These are phyloP conservation scores for Notechis scutatus DNA, from an alignment of 2,113 vertebrate genomes.

Conservation along the genomic window DNA sequence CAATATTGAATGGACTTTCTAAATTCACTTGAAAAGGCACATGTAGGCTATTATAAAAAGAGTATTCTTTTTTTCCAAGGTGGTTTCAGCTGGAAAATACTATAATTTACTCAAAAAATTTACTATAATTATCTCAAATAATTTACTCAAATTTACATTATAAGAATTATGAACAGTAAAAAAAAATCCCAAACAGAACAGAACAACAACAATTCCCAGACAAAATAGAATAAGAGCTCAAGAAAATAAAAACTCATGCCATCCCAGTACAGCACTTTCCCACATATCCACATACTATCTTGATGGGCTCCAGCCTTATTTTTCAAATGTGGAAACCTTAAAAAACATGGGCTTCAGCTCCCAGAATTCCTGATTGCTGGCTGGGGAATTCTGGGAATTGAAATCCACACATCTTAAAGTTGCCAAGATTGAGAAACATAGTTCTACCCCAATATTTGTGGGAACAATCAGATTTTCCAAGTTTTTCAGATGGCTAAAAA, in stretches of 20 bases:
- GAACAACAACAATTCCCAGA: not conserved
- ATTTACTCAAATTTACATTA: not conserved
- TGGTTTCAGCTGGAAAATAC: not conserved
- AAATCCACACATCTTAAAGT: not conserved
- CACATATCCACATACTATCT: not conserved
- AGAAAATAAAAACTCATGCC: not conserved
- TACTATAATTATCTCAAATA: not conserved
- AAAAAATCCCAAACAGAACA: not conserved
- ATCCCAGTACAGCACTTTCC: not conserved
- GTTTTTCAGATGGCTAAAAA: not conserved
- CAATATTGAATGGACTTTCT: slow-evolving; percentile 23
- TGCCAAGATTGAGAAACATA: not conserved
- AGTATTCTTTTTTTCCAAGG: not conserved
- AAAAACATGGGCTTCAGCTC: not conserved
- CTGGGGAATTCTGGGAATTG: not conserved
- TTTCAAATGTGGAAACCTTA: not conserved
- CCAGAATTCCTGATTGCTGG: not conserved
- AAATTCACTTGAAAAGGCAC: slow-evolving; percentile 22
- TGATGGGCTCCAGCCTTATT: not conserved
- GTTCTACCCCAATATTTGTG: not conserved
- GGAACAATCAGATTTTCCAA: not conserved
- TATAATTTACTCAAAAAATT: not conserved
- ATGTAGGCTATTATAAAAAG: not conserved
- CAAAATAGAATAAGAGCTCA: not conserved
- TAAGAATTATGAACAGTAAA: not conserved